Base-by-base conservation (phyloP, 2,113 vertebrate species). In the Egretta garzetta region DNA sequence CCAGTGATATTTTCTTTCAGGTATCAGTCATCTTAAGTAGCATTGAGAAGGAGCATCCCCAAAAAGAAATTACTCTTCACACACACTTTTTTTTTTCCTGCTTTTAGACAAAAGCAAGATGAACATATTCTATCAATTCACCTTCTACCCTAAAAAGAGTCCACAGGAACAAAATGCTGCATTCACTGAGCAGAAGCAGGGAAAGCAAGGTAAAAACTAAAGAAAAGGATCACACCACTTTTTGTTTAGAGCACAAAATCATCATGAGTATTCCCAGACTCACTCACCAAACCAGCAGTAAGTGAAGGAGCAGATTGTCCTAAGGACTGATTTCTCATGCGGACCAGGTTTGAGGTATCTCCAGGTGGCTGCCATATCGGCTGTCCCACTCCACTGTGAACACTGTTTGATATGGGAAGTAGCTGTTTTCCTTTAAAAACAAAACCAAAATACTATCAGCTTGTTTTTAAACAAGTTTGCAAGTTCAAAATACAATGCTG, bases 301-400 rank as follows among this genome's bases (percentile, higher is more conserved):
- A 99, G 99, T 3, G 99, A 99, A 35, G 99, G 99, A 8, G 99
- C 99, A 71, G 99, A 99, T 35, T 99, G 99, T 73, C 99, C 99
- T 39, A 99, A 95, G 8, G 98, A 97, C 91, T 99, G 99, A 91
- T 99, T 99, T 97, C 99, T 99, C 99, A 99, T 99, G 53, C 99
- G 98, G 93, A 99, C 99, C 96, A 99, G 97, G 97, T 99, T 99
- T 95, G 99, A 99, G 33, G 97, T 97, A 71, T 99, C 99, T 95
- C 98, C 99, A 74, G 98, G 96, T 62, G 97, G 98, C 88, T 98
- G 99, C 98, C 99, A 99, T n/a, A 98, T 86, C 47, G 98, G 97
- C 96, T 99, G 99, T 92, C 99, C 99, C 88, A 99, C 99, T 19
- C 99, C 99, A 72, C 98, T 97, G 58, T 99, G 99, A 94, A 99